Base-by-base conservation (phyloP, 2,113 vertebrate species). In the Budorcas taxicolor region DNA sequence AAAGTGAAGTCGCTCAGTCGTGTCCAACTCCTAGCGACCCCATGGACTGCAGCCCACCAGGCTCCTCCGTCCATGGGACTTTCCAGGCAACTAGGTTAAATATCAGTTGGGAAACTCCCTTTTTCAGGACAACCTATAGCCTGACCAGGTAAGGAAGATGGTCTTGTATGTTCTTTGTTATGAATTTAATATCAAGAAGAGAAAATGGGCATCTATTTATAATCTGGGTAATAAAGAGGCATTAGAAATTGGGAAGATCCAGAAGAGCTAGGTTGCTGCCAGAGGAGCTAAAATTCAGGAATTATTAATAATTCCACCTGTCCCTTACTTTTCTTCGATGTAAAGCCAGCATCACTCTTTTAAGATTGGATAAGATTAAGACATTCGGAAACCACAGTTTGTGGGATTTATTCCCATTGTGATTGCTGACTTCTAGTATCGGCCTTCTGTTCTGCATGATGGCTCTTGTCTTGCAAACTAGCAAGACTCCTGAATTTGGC, bases 401-500 rank as follows among this genome's bases (percentile, higher is more conserved):
- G 45, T 74, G 81, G 62, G 58, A 97, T 97, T 96, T 94, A 91
- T 87, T 94, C 60, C 93, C 89, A 81, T 76, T 95, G 91, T 93
- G 71, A 95, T 7, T 92, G 89, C 89, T 96, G 55, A 96, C 94
- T 95, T 97, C 89, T 91, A 67, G 50, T 47, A 83, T 88, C 91
- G 52, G 55, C 52, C 93, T 97, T 96, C 93, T 93, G 91, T 97
- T 98, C 86, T 94, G 60, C 50, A 23, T 81, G 89, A 90, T 40
- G 87, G 89, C 88, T 91, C 67, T 88, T 33, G 1, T 76, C 91
- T 97, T 95, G 82, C 60, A 97, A 94, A 96, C 94, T 94, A 97
- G 82, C 91, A 95, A 95, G 71, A 96, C 71, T 58, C 88, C 31
- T 96, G 82, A 80, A 84, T 97, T 97, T 98, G 93, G 89, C 94